Evolutionary conservation across 1,140 invertebrate species (phyloP), one percentile per base, ranked within the genome.

Genomic region (Episyrphus balteatus): DNA sequence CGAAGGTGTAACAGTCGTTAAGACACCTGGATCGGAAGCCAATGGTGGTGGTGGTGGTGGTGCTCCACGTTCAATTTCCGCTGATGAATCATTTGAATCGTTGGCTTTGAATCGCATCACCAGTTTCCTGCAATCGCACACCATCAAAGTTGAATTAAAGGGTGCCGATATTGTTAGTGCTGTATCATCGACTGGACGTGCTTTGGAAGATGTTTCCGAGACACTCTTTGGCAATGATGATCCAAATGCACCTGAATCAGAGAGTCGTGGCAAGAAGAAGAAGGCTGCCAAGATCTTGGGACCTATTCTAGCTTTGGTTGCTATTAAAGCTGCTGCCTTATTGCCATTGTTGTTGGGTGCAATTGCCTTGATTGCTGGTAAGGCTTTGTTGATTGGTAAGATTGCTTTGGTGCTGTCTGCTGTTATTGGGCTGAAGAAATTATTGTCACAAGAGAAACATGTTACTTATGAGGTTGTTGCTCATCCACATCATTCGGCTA

Each of bases 391-490:
- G 46, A 81, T 89, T 54, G 86, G 85, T 56, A 89, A 88, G 67
- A 80, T 89, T 54, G 86, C 86, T 5, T 73, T 89, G 42, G 82
- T 89, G 0, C 75, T 89, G 15, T 84, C 85, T 0, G 80, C 83
- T 42, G 83, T 89, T 33, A 87, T 88, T 54, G 84, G 84, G 2
- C 66, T 88, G 64, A 88, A 88, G 75, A 88, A 88, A 61, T 69
- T 88, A 9, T 65, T 88, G 38, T 71, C 76, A 45, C 74, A 79
- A 62, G 80, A 82, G 65, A 88, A 88, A 62, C 84, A 86, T 57
- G 85, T 88, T 45, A 88, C 86, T 1, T 88, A 88, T 62, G 86
- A 88, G 56, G 84, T 88, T 6, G 83, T 88, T 0, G 77, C 82
- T 2, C 85, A 88, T 61, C 83, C 84, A n/a, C 84, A 87, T 59